Evolutionary conservation across 2,888 invertebrate species (phyloP).

Genomic region (Seira musarum): DNA sequence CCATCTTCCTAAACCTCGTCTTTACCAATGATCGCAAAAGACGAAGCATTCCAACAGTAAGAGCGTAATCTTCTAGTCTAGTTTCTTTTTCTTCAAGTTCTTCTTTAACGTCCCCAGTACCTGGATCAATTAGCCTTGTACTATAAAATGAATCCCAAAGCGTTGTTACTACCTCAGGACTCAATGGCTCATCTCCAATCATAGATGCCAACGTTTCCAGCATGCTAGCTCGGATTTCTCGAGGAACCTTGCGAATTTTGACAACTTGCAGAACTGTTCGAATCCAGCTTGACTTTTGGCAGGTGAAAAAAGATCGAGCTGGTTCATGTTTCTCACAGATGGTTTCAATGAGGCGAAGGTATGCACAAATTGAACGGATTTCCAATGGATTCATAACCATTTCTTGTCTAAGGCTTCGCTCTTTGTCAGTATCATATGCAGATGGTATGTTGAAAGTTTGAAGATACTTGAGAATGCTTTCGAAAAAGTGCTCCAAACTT

Average conservation of each 20-base stretch:
- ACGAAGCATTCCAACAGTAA: slow-evolving; percentile 86
- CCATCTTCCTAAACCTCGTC: slow-evolving; percentile 74
- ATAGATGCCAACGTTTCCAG: slow-evolving; percentile 64
- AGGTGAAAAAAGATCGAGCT: slow-evolving; percentile 62
- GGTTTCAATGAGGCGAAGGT: slow-evolving; percentile 62
- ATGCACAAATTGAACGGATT: slow-evolving; percentile 64
- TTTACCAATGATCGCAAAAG: slow-evolving; percentile 83
- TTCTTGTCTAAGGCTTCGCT: slow-evolving; percentile 49
- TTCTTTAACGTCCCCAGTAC: slow-evolving; percentile 73
- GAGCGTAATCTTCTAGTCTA: slow-evolving; percentile 91
- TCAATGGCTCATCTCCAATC: slow-evolving; percentile 57
- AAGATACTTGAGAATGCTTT: slow-evolving; percentile 77
- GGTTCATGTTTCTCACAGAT: slow-evolving; percentile 54
- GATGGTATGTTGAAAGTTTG: slow-evolving; percentile 25
- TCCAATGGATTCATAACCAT: slow-evolving; percentile 65
- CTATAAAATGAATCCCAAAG: slow-evolving; percentile 68
- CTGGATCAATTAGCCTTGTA: slow-evolving; percentile 61
- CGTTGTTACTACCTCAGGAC: slow-evolving; percentile 57
- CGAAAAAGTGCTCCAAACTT: slow-evolving; percentile 90
- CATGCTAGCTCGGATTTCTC: slow-evolving; percentile 66
- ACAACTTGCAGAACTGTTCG: slow-evolving; percentile 56
- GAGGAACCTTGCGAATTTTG: slow-evolving; percentile 58
- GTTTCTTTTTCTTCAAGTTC: slow-evolving; percentile 95
- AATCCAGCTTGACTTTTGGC: slow-evolving; percentile 64
- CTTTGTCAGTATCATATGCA: slow-evolving; percentile 35